These are phyloP conservation scores for Apogon talboti DNA, from an alignment of 2,797 vertebrate species.

Conservation along the genomic window DNA sequence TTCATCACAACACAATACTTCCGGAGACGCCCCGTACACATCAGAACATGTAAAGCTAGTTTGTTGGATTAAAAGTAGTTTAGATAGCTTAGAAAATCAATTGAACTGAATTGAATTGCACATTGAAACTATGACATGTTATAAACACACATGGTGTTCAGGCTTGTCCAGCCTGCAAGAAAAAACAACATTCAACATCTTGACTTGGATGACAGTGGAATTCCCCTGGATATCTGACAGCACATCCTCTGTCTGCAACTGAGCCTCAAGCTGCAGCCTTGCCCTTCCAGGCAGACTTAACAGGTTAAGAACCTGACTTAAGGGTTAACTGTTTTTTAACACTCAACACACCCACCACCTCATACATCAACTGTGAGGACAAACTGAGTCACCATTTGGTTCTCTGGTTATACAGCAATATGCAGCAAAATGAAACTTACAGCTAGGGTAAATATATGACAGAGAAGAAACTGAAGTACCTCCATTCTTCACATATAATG, in stretches of 20 bases:
- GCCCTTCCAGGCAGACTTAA: slow-evolving; percentile 8
- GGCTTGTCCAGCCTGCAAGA: not conserved
- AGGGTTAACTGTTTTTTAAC: slow-evolving; percentile 28
- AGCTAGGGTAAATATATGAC: too few relatives aligned
- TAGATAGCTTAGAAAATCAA: not conserved
- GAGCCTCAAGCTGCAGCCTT: slow-evolving; percentile 18
- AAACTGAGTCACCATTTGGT: not conserved
- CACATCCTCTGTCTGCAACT: slow-evolving; percentile 35
- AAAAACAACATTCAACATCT: slow-evolving; percentile 11
- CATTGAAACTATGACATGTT: not conserved
- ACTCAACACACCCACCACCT: slow-evolving; percentile 14
- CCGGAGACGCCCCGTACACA: not conserved
- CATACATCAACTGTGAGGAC: slow-evolving; percentile 1
- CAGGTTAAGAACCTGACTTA: slow-evolving; percentile 15
- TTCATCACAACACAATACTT: slow-evolving; percentile 30
- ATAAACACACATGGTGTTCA: slow-evolving; percentile 11
- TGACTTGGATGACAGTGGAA: slow-evolving; percentile 43
- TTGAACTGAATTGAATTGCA: not conserved
- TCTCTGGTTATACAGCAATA: too few relatives aligned
- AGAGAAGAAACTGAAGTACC: too few relatives aligned
- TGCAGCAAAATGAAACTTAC: too few relatives aligned
- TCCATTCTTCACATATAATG: too few relatives aligned
- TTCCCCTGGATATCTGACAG: slow-evolving; percentile 31
- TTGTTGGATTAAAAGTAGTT: not conserved
- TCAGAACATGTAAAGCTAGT: not conserved